A percentile compares a stretch with the other conserved stretches of the same genome.
phyloP scores from a whole-genome alignment of 1,140 invertebrate genomes.

The Doryteuthis pealeii region DNA sequence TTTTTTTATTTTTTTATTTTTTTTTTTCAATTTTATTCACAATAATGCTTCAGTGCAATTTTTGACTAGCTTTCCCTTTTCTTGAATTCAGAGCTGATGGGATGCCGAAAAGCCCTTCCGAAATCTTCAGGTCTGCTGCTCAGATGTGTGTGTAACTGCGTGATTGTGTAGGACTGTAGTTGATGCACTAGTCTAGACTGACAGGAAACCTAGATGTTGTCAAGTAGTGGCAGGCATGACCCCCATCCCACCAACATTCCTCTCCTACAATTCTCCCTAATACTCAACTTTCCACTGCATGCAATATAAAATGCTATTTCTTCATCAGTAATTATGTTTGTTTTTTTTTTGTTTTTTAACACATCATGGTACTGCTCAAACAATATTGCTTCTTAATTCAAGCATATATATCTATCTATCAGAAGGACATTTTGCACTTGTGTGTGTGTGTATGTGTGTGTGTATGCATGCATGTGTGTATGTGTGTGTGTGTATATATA shows the following conservation, averaged over 20 bases:
- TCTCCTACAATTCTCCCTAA: not conserved
- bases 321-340: no score
- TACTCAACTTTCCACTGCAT: not conserved
- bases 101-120: slow-evolving; percentile 8
- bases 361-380: no score
- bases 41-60: not conserved
- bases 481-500: no score
- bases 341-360: no score
- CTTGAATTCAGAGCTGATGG: slow-evolving; percentile 9
- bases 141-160: slow-evolving; percentile 8
- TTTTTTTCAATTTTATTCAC: not conserved
- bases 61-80: slow-evolving; percentile 6
- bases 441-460: no score
- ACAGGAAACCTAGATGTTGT: slow-evolving; percentile 9
- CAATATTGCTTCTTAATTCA: no score
- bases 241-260: not conserved
- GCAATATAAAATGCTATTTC: not conserved
- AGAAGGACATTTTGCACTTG: no score
- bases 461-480: no score
- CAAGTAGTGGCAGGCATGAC: slow-evolving; percentile 2
- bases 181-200: slow-evolving; percentile 6
- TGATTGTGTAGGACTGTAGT: slow-evolving; percentile 8
- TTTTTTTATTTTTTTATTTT: not conserved
- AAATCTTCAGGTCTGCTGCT: slow-evolving; percentile 10
- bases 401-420: no score